A percentile compares a stretch with the other conserved stretches of the same genome.
phyloP scores from a whole-genome alignment of 1,140 invertebrate genomes.

The Melanaphis sacchari region DNA sequence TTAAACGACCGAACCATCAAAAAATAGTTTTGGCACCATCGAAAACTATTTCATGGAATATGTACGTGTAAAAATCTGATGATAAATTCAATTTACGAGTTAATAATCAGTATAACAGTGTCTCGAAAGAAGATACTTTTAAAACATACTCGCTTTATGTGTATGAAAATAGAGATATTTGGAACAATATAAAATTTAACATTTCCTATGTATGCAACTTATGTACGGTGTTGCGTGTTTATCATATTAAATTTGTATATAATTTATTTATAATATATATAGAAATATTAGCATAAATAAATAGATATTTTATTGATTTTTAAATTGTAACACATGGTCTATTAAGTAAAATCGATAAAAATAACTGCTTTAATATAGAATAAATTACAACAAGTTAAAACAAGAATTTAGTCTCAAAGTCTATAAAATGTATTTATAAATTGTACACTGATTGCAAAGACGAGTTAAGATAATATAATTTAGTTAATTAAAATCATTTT shows the following conservation, averaged over 20 bases:
- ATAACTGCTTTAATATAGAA: background rate
- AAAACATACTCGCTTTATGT: background rate
- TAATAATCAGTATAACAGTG: background rate
- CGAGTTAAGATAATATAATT: background rate
- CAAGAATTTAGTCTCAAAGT: background rate
- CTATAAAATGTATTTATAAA: background rate
- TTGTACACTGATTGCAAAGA: background rate
- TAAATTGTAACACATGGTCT: background rate
- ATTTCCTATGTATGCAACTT: background rate
- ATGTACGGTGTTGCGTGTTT: background rate
- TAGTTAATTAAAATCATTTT: background rate
- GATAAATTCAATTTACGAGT: conserved; percentile 28
- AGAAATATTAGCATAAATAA: background rate
- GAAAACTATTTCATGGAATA: background rate
- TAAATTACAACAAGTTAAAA: background rate
- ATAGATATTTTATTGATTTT: background rate
- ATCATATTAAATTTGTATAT: background rate
- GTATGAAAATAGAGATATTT: background rate
- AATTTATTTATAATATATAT: background rate
- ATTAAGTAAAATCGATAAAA: background rate
- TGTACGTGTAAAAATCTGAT: background rate
- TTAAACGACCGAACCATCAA: background rate
- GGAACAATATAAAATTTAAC: background rate
- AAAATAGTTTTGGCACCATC: background rate
- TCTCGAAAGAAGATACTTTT: background rate